Conservation (phyloP, 2,113 vertebrate species). For the Lucifuga dentata region DNA sequence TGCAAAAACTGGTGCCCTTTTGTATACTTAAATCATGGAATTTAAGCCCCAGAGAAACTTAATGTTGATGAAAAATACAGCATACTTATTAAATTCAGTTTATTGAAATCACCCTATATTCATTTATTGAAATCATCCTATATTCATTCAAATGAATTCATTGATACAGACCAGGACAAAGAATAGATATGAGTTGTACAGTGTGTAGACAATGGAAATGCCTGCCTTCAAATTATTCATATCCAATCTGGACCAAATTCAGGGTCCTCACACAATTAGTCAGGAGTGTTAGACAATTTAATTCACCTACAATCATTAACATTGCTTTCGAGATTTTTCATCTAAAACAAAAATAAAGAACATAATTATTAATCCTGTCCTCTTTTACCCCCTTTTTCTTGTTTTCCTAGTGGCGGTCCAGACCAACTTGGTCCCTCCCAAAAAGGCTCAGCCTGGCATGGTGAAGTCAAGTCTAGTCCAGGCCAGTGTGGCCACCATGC, state of each 20-base stretch:
- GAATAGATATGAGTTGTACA: neutral
- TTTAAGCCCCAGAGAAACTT: no score
- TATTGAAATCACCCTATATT: no score
- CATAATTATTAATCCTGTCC: neutral
- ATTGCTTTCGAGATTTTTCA: conserved; percentile 2
- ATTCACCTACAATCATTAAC: neutral
- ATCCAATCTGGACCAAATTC: conserved; percentile 1
- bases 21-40: no score
- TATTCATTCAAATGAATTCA: no score
- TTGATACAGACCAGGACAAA: neutral
- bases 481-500: conserved; percentile 82
- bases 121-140: no score
- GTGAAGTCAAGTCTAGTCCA: conserved; percentile 82
- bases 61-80: no score
- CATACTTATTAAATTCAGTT: no score
- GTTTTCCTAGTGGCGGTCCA: conserved; percentile 90
- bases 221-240: neutral
- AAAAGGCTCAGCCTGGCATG: conserved; percentile 79
- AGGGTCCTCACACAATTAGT: neutral
- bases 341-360: neutral
- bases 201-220: no score
- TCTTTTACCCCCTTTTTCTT: conserved; percentile 18
- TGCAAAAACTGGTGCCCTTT: no score
- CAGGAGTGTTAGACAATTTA: neutral
- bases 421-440: conserved; percentile 81